Percentiles rank a stretch among this genome's conserved stretches.
Evolutionary conservation across 2,888 invertebrate genomes (phyloP).

Genomic region (Melipona beecheii): DNA sequence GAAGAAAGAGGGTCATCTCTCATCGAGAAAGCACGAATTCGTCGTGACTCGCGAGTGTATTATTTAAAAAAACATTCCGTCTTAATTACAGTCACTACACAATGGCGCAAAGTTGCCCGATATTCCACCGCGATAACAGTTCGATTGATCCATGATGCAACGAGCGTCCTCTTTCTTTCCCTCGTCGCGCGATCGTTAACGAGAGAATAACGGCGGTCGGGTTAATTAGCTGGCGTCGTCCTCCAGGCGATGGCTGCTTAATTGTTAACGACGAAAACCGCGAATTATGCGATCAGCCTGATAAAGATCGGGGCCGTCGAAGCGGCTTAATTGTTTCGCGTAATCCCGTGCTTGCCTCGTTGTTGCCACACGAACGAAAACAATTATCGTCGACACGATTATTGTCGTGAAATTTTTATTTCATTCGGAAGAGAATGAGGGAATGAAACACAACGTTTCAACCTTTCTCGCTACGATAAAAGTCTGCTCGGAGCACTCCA

Average conservation of each 20-base stretch:
- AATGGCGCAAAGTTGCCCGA: constrained; percentile 14
- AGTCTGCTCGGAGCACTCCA: too few relatives aligned
- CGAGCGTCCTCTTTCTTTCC: background rate
- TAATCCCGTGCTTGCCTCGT: constrained; percentile 41
- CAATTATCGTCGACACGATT: background rate
- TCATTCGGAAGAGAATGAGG: background rate
- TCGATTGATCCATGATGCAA: constrained; percentile 35
- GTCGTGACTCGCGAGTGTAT: too few relatives aligned
- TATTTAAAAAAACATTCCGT: background rate
- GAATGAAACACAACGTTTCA: too few relatives aligned
- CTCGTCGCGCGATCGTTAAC: background rate
- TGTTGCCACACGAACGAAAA: constrained; percentile 28
- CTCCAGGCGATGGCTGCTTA: constrained; percentile 32
- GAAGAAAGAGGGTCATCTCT: too few relatives aligned
- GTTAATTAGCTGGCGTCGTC: background rate
- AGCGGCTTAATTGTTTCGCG: constrained; percentile 53
- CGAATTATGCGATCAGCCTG: constrained; percentile 42
- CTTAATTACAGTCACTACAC: background rate
- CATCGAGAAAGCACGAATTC: too few relatives aligned
- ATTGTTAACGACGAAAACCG: constrained; percentile 51
- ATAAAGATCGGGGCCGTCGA: constrained; percentile 51
- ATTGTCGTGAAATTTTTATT: background rate
- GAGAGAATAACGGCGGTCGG: constrained; percentile 4
- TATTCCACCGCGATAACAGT: constrained; percentile 23
- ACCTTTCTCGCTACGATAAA: too few relatives aligned